Base-by-base conservation (phyloP, 2,797 vertebrate species). In the Odontamblyopus rebecca region DNA sequence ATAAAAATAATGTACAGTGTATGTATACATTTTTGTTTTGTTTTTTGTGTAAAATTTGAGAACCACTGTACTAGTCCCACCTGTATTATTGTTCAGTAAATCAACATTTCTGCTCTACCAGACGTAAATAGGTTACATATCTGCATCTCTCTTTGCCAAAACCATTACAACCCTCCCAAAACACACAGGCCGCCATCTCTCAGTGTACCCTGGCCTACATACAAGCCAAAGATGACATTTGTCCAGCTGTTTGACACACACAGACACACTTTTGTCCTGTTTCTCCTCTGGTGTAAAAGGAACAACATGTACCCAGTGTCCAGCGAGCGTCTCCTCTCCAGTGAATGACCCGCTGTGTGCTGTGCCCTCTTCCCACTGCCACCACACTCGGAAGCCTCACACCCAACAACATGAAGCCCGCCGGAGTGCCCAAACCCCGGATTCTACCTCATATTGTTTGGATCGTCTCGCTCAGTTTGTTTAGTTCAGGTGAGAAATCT, bases 331-430 rank as follows among this genome's bases (percentile, higher is more conserved):
- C 89, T 23, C 38, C 77, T 92, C 75, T 77, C 83, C 72, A 68
- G 54, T 86, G 88, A 91, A 93, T 91, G 91, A 93, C 68, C 59
- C 86, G 92, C 93, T 93, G 95, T 87, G 81, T 94, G 94, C 94
- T 93, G 91, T 72, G 29, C 59, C 32, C 56, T 29, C 12, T 29
- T 13, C 27, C 59, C 29, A 32, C 59, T 18, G 59, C 59, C 59
- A 61, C 30, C 59, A 19, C 16, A 30, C 15, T 7, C 59, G 29
- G 29, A 93, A 91, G 88, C 87, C 86, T 89, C 82, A 93, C 88
- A 94, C 92, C 93, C 91, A 95, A 95, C 94, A 98, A 95, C 94
- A 98, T 98, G 97, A 96, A 95, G 95, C 91, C 94, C 93, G 94
- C 93, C 93, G 94, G 93, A 89, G 93, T 78, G 82, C 90, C 87